A percentile compares a stretch with the other conserved stretches of the same genome.
Evolutionary conservation across 2,797 vertebrate genomes (phyloP).

Genomic region (Oryzias dopingdopingensis): DNA sequence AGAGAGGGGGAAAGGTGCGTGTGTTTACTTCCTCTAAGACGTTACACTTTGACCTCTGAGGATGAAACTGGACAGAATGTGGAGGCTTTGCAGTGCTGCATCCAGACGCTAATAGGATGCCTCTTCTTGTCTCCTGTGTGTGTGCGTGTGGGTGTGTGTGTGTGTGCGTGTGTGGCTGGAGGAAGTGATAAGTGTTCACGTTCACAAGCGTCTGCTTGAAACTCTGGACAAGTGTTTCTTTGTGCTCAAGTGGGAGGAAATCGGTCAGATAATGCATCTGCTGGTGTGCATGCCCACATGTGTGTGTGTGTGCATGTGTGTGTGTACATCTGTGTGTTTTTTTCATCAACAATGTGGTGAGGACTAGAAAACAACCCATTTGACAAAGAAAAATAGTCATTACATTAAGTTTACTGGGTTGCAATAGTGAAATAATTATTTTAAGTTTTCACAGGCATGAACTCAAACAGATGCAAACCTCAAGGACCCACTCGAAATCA

Average conservation of each 20-base stretch:
- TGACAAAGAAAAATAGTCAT: too few relatives aligned
- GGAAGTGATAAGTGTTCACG: slow-evolving; percentile 13
- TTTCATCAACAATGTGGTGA: background rate
- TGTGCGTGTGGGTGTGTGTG: slow-evolving; percentile 17
- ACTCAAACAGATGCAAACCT: too few relatives aligned
- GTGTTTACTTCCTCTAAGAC: slow-evolving; percentile 59
- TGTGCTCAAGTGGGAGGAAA: slow-evolving; percentile 37
- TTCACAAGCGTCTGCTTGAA: slow-evolving; percentile 23
- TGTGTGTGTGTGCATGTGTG: slow-evolving; percentile 1
- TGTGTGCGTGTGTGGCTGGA: slow-evolving; percentile 6
- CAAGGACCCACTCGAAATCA: too few relatives aligned
- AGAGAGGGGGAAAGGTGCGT: slow-evolving; percentile 15
- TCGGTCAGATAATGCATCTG: slow-evolving; percentile 16
- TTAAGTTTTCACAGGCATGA: too few relatives aligned
- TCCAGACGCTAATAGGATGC: slow-evolving; percentile 47
- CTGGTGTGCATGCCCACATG: background rate
- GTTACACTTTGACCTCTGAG: slow-evolving; percentile 59
- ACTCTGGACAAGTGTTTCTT: slow-evolving; percentile 14
- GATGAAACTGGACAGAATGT: slow-evolving; percentile 49
- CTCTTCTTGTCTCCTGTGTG: slow-evolving; percentile 8
- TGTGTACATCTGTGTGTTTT: background rate
- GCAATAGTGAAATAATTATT: too few relatives aligned
- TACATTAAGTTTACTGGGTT: too few relatives aligned
- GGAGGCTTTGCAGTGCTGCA: slow-evolving; percentile 39
- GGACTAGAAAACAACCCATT: background rate